Conservation (phyloP, 2,113 vertebrate species). For the Actinemys pallida region DNA sequence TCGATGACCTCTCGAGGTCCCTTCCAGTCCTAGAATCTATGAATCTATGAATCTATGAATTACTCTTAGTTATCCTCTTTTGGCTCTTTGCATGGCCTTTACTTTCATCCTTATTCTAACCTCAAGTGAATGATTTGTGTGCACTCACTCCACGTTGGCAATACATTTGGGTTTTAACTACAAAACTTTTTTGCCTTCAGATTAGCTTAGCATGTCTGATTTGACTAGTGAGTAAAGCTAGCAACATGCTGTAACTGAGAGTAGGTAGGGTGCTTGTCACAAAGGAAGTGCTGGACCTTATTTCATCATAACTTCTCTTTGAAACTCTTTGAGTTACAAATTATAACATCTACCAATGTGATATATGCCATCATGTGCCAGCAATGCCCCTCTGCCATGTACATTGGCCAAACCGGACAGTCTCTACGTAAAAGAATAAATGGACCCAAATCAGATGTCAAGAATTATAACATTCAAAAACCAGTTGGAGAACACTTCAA, state of each 20-base stretch:
- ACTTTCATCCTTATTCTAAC: background rate
- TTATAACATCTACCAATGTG: background rate
- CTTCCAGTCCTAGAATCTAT: too few relatives aligned
- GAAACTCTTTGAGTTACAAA: background rate
- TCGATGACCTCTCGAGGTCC: too few relatives aligned
- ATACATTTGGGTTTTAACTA: fast-evolving
- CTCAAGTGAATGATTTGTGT: background rate
- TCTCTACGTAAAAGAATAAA: too few relatives aligned
- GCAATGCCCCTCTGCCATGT: too few relatives aligned
- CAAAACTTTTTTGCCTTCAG: constrained; percentile 8
- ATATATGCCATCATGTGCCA: too few relatives aligned
- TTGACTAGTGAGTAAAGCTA: background rate
- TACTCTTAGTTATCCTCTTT: background rate
- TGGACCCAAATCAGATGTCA: too few relatives aligned
- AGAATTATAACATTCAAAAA: too few relatives aligned
- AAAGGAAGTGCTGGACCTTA: background rate
- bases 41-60: too few relatives aligned
- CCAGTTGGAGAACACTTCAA: too few relatives aligned
- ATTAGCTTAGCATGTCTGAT: background rate
- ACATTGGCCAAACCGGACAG: too few relatives aligned
- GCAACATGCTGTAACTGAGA: background rate
- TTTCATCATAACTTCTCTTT: background rate
- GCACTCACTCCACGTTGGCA: background rate
- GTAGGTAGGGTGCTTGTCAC: background rate
- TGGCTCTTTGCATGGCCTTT: background rate